Base-by-base conservation (phyloP, 2,113 vertebrate genomes). In the Anoura caudifer region DNA sequence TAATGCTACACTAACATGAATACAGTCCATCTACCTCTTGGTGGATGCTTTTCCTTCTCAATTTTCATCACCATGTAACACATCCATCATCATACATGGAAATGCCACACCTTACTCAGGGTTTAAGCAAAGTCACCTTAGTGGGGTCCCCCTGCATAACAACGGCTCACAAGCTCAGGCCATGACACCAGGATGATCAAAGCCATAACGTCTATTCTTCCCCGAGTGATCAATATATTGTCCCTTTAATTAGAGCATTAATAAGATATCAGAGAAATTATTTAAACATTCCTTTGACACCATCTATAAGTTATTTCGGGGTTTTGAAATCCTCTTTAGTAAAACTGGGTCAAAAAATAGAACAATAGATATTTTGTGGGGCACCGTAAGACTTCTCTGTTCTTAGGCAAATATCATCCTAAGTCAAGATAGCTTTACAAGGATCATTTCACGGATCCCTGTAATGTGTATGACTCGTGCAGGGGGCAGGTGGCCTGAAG, bases 281-380 rank as follows among this genome's bases (percentile, higher is more conserved):
- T 92, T 95, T 90, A 54, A 81, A 70, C 79, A 69, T 92, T 87
- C 31, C 82, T 95, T 89, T 72, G 88, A 89, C 59, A 95, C 52
- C n/a, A 72, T 76, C 89, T 87, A 61, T 10, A 11, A 96, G 79
- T 94, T 87, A 94, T 95, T 90, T 91, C 65, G 72, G 76, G 45
- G 73, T 92, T 95, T 82, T 87, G 52, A 73, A 92, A 94, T 82
- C 88, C 77, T 88, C 70, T 96, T 67, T 47, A 87, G 61, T 47
- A 91, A 97, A 97, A 97, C 5, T 97, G 91, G 95, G 97, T 95
- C 92, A 97, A 95, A 95, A 97, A 97, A 96, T 56, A 96, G 93
- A 97, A 98, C 95, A 96, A 97, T 80, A 86, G 91, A 54, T 96
- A 94, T 88, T 94, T 94, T 94, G 77, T 93, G 54, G 86, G 95